Evolutionary conservation across 1,140 invertebrate species (phyloP), one percentile per base, ranked within the genome.

Genomic region (Heliconius congener): DNA sequence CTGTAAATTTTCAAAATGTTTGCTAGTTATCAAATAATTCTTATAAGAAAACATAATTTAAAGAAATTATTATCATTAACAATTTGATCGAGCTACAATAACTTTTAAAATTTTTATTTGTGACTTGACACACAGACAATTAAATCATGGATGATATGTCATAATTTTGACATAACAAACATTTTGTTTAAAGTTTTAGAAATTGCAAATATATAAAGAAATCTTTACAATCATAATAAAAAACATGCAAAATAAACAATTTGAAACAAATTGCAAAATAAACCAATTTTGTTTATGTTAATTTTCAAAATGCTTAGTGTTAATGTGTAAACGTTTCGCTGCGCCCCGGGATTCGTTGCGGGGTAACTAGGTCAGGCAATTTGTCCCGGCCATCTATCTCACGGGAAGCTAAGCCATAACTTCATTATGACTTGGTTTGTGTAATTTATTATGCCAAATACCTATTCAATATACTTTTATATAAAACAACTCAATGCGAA

Each of bases 361-460:
- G 76, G 76, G 74, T 76, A 78, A 78, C 71, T 78, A 60, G 76
- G 76, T 78, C 76, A 78, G 52, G n/a, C 74, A 42, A 76, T 76
- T 73, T 78, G 76, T 78, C 76, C 76, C 76, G 76, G 71, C 76
- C 27, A 66, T 78, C 76, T 78, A 71, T 78, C 76, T 73, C 76
- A 72, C 76, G 76, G 76, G 76, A 76, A 76, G 23, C 50, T 39
- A 39, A 19, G 74, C 30, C 37, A 37, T 66, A 75, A 66, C 19
- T 60, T 60, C 16, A 75, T 75, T 76, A 50, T 70, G 39, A 23
- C 34, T 70, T 18, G 60, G 60, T 76, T 76, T 66, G 11, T 66
- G 4, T 16, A 30, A 66, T 4, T 66, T 66, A 66, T 66, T 27
- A 66, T 30, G 6, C 60, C 23, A 4, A 30, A 66, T 27, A 30